Base-by-base conservation (phyloP, 2,888 invertebrate genomes). In the Xestoiulus laeticollis region DNA sequence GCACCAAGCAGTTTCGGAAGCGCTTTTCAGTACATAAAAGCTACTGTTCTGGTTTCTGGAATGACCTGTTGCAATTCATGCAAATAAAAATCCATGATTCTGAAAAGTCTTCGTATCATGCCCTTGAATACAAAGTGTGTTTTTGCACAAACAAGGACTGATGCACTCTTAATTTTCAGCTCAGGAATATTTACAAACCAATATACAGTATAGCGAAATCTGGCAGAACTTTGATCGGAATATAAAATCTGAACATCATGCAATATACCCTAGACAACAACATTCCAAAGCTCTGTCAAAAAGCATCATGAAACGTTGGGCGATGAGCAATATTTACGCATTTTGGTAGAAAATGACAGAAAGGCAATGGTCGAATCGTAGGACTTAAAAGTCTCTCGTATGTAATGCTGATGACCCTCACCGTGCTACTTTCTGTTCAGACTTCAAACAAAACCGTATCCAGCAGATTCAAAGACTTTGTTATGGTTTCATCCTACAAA, bases 401-500 rank as follows among this genome's bases (percentile, higher is more conserved):
- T 19, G 59, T 59, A 16, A 59, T 59, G 59, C n/a, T 59, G 59
- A 59, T 59, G n/a, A n/a, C 59, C 14, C n/a, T n/a, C 59, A 59
- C 19, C n/a, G 4, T n/a, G 59, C 59, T 59, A n/a, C 48, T 48
- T 48, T 14, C 22, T 22, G 68, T n/a, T 87, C 87, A 87, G 33
- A 87, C 44, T 83, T 87, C 87, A 38, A 78, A 88, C 68, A 88
- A 38, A 14, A 88, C 88, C 22, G 88, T 88, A 44, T 88, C 88
- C 85, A 88, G 78, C 43, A 88, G 85, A 82, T 87, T 88, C 87
- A 88, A 68, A 32, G 88, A 88, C 48, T 88, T 88, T n/a, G 88
- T 87, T 43, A 88, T 88, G n/a, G 88, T 88, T 87, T 88, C 88
- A 44, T 88, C 88, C 88, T 88, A 83, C 26, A 83, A 83, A 83